These are phyloP conservation scores for Lepidurus arcticus DNA, from an alignment of 1,140 invertebrate species.

Conservation along the genomic window DNA sequence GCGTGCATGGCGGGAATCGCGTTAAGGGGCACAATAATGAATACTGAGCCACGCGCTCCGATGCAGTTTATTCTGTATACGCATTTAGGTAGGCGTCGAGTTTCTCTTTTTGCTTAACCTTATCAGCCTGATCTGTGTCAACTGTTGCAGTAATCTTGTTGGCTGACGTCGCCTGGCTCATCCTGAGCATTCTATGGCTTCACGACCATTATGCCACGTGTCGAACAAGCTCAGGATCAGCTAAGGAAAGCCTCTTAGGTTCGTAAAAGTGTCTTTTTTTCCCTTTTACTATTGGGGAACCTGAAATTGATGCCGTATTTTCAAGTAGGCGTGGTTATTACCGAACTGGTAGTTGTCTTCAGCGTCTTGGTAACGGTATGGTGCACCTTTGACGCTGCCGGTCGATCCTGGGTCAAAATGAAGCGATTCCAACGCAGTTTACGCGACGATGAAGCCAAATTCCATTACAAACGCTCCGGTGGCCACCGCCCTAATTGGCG, in stretches of 20 bases:
- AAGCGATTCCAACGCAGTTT: slow-evolving; percentile 80
- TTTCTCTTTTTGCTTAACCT: not conserved
- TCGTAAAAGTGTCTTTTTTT: slow-evolving; percentile 41
- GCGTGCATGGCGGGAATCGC: slow-evolving; percentile 66
- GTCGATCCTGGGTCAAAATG: slow-evolving; percentile 89
- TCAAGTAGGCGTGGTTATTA: slow-evolving; percentile 66
- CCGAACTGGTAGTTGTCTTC: slow-evolving; percentile 69
- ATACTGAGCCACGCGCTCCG: slow-evolving; percentile 61
- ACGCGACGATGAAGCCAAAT: slow-evolving; percentile 59
- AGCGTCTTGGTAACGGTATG: slow-evolving; percentile 71
- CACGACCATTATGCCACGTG: slow-evolving; percentile 59
- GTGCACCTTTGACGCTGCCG: slow-evolving; percentile 82
- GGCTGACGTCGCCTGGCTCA: slow-evolving; percentile 68
- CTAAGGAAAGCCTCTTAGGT: slow-evolving; percentile 73
- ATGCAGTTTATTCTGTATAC: slow-evolving; percentile 79
- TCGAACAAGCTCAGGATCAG: slow-evolving; percentile 52
- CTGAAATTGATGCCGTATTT: not conserved
- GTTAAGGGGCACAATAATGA: slow-evolving; percentile 73
- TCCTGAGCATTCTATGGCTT: slow-evolving; percentile 69
- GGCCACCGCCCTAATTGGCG: slow-evolving; percentile 75
- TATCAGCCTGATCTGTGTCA: not conserved
- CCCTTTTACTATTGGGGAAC: not conserved
- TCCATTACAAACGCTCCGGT: slow-evolving; percentile 70
- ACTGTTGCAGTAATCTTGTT: slow-evolving; percentile 58
- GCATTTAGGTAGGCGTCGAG: slow-evolving; percentile 60